A percentile compares a stretch with the other conserved stretches of the same genome.
phyloP scores from a whole-genome alignment of 2,113 vertebrate genomes.

The Gopherus flavomarginatus region DNA sequence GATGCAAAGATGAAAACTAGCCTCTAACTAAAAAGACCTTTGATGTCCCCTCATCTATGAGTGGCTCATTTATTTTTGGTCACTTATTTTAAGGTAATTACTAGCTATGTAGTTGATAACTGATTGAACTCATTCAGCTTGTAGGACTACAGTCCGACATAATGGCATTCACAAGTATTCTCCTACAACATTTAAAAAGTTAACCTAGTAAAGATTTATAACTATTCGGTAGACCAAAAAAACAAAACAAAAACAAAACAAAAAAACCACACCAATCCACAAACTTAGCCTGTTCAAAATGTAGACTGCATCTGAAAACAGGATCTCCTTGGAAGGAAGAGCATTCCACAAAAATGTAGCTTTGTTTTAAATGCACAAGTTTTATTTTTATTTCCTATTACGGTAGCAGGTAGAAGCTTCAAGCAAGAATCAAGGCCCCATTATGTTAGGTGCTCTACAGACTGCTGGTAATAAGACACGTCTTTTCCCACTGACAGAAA shows the following conservation, averaged over 20 bases:
- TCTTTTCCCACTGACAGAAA: neutral
- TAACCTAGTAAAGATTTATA: neutral
- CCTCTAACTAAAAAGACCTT: neutral
- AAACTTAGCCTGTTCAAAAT: neutral
- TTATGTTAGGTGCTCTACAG: neutral
- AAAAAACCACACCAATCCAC: no score
- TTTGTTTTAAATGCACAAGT: neutral
- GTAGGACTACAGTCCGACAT: neutral
- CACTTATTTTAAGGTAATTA: neutral
- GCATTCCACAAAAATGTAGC: neutral
- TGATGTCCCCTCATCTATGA: neutral
- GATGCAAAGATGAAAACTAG: neutral
- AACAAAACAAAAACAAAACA: no score
- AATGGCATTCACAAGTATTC: neutral
- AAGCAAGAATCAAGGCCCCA: neutral
- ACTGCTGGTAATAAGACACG: neutral
- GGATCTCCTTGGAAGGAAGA: neutral
- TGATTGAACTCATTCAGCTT: neutral
- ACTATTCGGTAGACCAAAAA: neutral
- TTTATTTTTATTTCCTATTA: neutral
- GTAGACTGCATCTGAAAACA: neutral
- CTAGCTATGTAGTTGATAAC: neutral
- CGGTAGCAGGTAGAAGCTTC: neutral
- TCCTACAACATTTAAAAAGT: neutral
- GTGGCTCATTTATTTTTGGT: neutral